Percentiles rank a stretch among this genome's conserved stretches.
phyloP scores from a whole-genome alignment of 2,797 vertebrate genomes.

The Falco novaeseelandiae region DNA sequence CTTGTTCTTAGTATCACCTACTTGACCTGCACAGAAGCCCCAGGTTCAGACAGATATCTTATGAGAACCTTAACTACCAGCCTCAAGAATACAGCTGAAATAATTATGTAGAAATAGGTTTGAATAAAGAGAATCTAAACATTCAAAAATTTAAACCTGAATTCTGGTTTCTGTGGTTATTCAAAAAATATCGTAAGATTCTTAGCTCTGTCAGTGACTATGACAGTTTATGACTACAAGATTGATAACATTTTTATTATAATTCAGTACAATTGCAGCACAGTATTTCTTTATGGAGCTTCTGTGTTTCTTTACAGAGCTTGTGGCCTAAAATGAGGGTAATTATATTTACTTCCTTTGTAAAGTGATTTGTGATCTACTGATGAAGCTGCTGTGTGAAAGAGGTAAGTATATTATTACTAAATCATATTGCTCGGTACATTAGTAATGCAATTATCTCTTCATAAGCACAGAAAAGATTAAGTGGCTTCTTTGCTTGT shows the following conservation, averaged over 20 bases:
- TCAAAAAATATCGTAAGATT: not conserved
- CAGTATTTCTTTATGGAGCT: not conserved
- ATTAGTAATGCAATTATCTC: not conserved
- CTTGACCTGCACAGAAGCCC: not conserved
- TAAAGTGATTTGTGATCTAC: not conserved
- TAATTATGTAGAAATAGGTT: not conserved
- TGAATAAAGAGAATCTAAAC: not conserved
- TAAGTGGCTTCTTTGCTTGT: not conserved
- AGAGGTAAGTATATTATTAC: not conserved
- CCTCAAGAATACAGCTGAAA: not conserved
- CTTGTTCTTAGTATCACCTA: not conserved
- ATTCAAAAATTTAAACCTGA: not conserved
- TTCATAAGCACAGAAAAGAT: not conserved
- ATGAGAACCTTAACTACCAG: not conserved
- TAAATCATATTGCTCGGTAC: not conserved
- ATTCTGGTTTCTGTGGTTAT: not conserved
- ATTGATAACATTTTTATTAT: not conserved
- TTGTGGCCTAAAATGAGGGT: not conserved
- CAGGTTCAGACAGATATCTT: not conserved
- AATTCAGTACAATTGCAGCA: not conserved
- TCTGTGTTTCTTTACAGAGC: not conserved
- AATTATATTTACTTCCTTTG: not conserved
- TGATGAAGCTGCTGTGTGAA: not conserved
- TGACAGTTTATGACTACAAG: not conserved
- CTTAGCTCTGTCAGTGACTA: not conserved